Conservation (phyloP, 2,113 vertebrate genomes). For the Archilochus colubris region DNA sequence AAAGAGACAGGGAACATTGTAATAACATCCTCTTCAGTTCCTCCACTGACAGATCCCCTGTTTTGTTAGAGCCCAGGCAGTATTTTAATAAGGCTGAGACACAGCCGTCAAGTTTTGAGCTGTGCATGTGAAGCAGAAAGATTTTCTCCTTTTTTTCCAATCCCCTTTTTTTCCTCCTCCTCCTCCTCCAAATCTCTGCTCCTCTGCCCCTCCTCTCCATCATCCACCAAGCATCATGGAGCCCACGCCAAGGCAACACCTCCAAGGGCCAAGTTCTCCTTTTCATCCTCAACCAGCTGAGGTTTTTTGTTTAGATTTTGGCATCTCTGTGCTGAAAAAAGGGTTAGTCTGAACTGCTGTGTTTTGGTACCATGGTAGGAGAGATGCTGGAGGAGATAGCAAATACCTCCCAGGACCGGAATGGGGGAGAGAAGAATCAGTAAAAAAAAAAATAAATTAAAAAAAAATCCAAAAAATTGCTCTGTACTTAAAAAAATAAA, state of each 20-base stretch:
- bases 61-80: neutral
- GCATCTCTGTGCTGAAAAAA: constrained; percentile 13
- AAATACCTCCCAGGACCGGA: constrained; percentile 21
- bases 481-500: neutral
- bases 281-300: neutral
- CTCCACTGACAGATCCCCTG: constrained; percentile 38
- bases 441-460: constrained; percentile 24
- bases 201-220: fast-evolving
- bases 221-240: fast-evolving
- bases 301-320: constrained; percentile 11
- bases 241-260: neutral
- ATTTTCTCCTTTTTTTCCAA: neutral
- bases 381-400: neutral
- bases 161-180: neutral
- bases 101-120: neutral
- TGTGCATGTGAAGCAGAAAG: neutral
- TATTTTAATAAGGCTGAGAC: neutral
- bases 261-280: neutral
- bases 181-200: neutral
- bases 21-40: constrained; percentile 45
- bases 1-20: constrained; percentile 26
- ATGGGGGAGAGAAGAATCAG: neutral
- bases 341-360: neutral
- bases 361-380: neutral
- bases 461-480: neutral